These are phyloP conservation scores for Agrotis segetum DNA, from an alignment of 2,888 invertebrate species.

Conservation along the genomic window DNA sequence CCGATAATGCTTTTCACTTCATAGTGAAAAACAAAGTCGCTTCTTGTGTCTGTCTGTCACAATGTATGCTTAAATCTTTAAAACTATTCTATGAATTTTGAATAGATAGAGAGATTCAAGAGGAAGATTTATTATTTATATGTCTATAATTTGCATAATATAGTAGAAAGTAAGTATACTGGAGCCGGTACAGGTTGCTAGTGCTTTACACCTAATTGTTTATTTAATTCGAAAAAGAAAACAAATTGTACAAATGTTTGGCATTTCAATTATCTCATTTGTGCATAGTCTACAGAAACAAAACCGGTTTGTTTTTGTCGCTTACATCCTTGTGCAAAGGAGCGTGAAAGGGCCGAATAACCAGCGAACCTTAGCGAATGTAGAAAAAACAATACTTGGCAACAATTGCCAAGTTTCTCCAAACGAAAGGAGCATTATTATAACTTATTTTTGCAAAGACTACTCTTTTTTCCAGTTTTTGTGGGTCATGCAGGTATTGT, in stretches of 20 bases:
- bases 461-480: background rate
- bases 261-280: constrained; percentile 19
- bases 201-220: no score
- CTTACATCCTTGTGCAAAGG: constrained; percentile 8
- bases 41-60: no score
- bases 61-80: no score
- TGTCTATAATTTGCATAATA: no score
- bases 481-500: background rate
- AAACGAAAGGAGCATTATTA: constrained; percentile 9
- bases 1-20: no score
- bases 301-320: constrained; percentile 26
- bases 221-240: no score
- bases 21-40: no score
- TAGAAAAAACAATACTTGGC: constrained; percentile 33
- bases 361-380: constrained; percentile 18
- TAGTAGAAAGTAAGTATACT: no score
- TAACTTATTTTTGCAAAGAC: background rate
- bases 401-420: constrained; percentile 13
- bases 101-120: no score
- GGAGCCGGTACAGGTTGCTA: no score
- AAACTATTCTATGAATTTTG: no score
- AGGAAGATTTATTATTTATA: no score
- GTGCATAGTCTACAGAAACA: constrained; percentile 29
- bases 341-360: constrained; percentile 41
- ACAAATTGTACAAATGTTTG: constrained; percentile 8